Conservation (phyloP, 2,888 invertebrate species). For the Pollenia amentaria region DNA sequence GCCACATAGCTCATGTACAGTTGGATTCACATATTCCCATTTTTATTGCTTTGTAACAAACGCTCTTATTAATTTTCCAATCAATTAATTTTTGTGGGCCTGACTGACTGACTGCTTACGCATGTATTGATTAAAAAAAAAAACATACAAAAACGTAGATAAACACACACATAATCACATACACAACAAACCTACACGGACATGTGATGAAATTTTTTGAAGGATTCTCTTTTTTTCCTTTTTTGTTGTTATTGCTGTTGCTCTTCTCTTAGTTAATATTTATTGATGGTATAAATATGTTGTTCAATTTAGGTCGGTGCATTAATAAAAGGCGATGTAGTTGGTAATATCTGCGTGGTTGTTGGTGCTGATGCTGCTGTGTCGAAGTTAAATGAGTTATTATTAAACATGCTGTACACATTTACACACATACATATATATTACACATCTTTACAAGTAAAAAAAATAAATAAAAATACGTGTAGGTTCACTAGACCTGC, state of each 20-base stretch:
- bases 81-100: constrained; percentile 55
- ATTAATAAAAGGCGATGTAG: constrained; percentile 24
- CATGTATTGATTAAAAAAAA: constrained; percentile 43
- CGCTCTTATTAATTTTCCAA: constrained; percentile 63
- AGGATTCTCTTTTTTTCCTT: constrained; percentile 19
- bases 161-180: neutral
- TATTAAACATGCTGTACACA: neutral
- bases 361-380: constrained; percentile 15
- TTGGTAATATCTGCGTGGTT: neutral
- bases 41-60: constrained; percentile 12
- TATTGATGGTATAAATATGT: constrained; percentile 19
- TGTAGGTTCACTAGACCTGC: too few species aligned
- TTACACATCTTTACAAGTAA: neutral
- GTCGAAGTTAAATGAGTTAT: constrained; percentile 37
- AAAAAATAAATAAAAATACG: neutral
- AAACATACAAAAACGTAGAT: constrained; percentile 10
- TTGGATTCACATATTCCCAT: neutral
- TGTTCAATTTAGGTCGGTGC: constrained; percentile 50
- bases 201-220: constrained; percentile 16
- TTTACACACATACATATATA: neutral
- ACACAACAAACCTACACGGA: neutral
- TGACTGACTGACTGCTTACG: constrained; percentile 47
- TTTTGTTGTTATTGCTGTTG: neutral
- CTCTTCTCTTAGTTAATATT: constrained; percentile 14
- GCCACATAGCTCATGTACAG: neutral